These are phyloP conservation scores for Drosophila pseudoobscura DNA, from an alignment of 1,140 invertebrate species.

Conservation along the genomic window DNA sequence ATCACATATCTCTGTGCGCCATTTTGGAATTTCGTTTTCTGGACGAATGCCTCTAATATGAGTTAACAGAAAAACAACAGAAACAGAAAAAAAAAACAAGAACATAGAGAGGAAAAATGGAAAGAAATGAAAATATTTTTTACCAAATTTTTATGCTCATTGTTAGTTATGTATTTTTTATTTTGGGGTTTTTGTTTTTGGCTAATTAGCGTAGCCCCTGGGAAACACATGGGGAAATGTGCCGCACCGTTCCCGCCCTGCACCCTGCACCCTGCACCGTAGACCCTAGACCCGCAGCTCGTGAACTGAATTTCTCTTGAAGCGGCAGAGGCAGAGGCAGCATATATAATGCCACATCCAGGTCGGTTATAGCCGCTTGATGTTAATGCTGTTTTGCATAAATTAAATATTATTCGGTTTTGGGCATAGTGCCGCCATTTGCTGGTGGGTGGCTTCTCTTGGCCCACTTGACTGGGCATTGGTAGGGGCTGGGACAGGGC, in stretches of 20 bases:
- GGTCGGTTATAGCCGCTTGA: conserved; percentile 43
- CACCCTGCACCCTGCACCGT: conserved; percentile 27
- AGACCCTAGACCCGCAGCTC: conserved; percentile 37
- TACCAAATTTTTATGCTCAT: conserved; percentile 69
- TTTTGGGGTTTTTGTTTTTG: conserved; percentile 64
- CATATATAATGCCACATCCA: conserved; percentile 56
- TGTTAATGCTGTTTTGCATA: conserved; percentile 64
- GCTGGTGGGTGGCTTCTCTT: conserved; percentile 41
- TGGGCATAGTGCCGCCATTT: conserved; percentile 19
- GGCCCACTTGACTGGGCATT: conserved; percentile 37
- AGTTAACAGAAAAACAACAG: conserved; percentile 61
- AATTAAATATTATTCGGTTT: conserved; percentile 63
- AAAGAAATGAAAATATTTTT: conserved; percentile 59
- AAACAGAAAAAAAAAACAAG: conserved; percentile 28
- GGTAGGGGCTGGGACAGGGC: conserved; percentile 3
- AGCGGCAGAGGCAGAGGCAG: conserved; percentile 11
- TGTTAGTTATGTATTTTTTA: conserved; percentile 55
- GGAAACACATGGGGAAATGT: conserved; percentile 69
- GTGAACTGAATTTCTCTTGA: conserved; percentile 68
- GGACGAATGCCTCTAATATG: conserved; percentile 78
- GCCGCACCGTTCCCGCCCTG: conserved; percentile 12
- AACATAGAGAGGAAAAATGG: conserved; percentile 38
- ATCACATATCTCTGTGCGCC: conserved; percentile 27
- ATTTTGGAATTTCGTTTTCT: conserved; percentile 79
- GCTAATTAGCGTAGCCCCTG: conserved; percentile 77